Evolutionary conservation across 2,888 invertebrate genomes (phyloP).

Genomic region (Ommatoiulus sabulosus): DNA sequence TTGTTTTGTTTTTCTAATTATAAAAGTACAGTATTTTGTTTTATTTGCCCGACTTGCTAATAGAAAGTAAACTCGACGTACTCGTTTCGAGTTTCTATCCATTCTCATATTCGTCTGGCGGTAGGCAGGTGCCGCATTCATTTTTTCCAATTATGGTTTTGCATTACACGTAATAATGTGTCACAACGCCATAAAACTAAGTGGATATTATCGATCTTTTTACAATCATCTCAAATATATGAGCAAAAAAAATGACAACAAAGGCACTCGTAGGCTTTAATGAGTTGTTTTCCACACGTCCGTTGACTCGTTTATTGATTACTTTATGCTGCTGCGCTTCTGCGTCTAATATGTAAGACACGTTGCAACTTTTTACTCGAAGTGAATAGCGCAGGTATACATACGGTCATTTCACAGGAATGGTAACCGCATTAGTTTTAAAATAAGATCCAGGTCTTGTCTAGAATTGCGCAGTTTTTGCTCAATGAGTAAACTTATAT

Average conservation of each 20-base stretch:
- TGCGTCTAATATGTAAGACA: neutral
- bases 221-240: conserved; percentile 25
- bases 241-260: neutral
- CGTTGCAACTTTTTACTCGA: neutral
- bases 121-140: conserved; percentile 20
- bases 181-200: conserved; percentile 33
- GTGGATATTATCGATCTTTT: conserved; percentile 40
- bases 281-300: conserved; percentile 12
- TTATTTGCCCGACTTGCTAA: neutral
- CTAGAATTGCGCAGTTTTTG: too few relatives aligned
- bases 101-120: neutral
- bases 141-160: conserved; percentile 37
- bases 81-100: neutral
- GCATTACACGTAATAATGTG: conserved; percentile 46
- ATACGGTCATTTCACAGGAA: too few relatives aligned
- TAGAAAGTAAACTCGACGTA: neutral
- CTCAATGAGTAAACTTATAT: too few relatives aligned
- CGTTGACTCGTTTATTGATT: conserved; percentile 21
- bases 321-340: conserved; percentile 5
- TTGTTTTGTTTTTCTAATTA: too few relatives aligned
- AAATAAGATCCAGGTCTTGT: too few relatives aligned
- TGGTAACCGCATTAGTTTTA: too few relatives aligned
- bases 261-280: neutral
- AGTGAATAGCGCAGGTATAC: neutral
- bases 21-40: too few relatives aligned